A percentile compares a stretch with the other conserved stretches of the same genome.
Evolutionary conservation across 2,113 vertebrate species (phyloP).

Genomic region (Malurus melanocephalus): DNA sequence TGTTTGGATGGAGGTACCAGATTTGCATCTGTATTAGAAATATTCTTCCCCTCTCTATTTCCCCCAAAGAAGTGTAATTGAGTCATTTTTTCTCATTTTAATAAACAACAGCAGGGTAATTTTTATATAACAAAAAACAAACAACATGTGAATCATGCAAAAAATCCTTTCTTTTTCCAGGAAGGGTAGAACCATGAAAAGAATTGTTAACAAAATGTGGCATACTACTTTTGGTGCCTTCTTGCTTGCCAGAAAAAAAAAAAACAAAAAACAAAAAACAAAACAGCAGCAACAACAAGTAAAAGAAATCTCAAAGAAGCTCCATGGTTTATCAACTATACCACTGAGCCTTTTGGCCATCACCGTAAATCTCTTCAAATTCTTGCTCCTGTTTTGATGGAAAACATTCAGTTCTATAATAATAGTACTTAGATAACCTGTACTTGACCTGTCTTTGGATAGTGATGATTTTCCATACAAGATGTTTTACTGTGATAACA

Average conservation of each 20-base stretch:
- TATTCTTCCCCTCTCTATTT: background rate
- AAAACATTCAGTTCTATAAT: slow-evolving; percentile 58
- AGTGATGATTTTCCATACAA: slow-evolving; percentile 71
- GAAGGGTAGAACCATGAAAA: background rate
- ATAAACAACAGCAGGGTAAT: background rate
- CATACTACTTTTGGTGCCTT: background rate
- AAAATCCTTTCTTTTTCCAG: background rate
- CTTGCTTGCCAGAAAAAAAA: background rate
- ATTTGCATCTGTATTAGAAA: background rate
- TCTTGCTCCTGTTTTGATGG: slow-evolving; percentile 41
- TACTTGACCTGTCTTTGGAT: slow-evolving; percentile 60
- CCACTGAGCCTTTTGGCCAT: slow-evolving; percentile 13
- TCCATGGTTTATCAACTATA: background rate
- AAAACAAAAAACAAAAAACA: background rate
- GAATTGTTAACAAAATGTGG: background rate
- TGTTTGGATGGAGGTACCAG: background rate
- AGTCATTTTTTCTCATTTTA: slow-evolving; percentile 14
- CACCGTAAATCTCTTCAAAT: slow-evolving; percentile 22
- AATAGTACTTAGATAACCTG: slow-evolving; percentile 64
- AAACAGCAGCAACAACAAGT: background rate
- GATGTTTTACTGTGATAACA: slow-evolving; percentile 67
- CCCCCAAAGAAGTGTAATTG: background rate
- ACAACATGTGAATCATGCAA: background rate
- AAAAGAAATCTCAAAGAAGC: background rate
- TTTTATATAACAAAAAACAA: background rate